A percentile compares a stretch with the other conserved stretches of the same genome.
Conservation (phyloP, 2,113 vertebrate genomes). For the Chlorodrepanis virens region DNA sequence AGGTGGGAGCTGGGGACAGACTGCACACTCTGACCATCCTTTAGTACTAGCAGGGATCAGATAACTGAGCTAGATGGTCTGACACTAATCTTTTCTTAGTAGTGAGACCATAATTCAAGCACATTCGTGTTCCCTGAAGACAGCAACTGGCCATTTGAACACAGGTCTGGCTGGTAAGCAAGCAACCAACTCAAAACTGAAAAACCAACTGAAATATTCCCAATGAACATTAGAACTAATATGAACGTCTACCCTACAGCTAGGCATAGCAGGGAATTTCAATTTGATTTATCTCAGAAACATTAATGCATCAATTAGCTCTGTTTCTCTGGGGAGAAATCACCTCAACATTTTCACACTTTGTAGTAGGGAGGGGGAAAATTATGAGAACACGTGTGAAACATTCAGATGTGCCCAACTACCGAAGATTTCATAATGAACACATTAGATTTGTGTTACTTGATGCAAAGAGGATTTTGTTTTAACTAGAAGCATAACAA, state of each 20-base stretch:
- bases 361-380: neutral
- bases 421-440: neutral
- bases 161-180: neutral
- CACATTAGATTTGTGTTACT: neutral
- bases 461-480: constrained; percentile 34
- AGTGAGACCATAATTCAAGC: neutral
- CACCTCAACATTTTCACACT: neutral
- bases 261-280: neutral
- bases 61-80: neutral
- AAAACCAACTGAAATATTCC: neutral
- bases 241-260: neutral
- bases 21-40: neutral
- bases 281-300: neutral
- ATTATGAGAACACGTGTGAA: neutral
- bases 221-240: neutral
- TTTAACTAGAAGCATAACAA: constrained; percentile 11
- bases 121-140: neutral
- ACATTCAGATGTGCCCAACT: neutral
- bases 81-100: neutral
- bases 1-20: neutral
- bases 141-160: neutral
- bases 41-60: neutral
- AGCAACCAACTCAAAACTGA: neutral
- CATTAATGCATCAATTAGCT: neutral
- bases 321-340: neutral